A percentile compares a stretch with the other conserved stretches of the same genome.
Conservation (phyloP, 2,888 invertebrate genomes). For the Drosophila putrida region DNA sequence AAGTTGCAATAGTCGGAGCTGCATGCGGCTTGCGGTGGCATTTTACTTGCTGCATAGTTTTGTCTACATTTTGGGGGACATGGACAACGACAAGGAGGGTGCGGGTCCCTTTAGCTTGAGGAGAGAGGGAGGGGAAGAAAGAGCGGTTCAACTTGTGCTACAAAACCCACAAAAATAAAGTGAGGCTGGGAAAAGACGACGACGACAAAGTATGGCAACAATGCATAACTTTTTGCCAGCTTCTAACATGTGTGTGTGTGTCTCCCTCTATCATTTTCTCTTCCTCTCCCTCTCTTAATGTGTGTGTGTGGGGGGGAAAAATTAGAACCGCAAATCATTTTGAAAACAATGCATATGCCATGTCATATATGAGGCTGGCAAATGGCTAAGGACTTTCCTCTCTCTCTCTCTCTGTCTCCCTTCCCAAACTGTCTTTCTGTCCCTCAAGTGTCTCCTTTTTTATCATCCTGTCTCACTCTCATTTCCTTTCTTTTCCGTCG, state of each 20-base stretch:
- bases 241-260: slow-evolving; percentile 15
- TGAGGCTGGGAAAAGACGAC: slow-evolving; percentile 34
- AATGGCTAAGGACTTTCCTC: slow-evolving; percentile 22
- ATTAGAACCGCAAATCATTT: slow-evolving; percentile 78
- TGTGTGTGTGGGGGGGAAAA: slow-evolving; percentile 50
- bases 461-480: not conserved
- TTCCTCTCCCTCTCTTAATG: not conserved
- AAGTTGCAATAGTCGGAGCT: slow-evolving; percentile 58
- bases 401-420: not conserved
- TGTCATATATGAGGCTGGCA: slow-evolving; percentile 65
- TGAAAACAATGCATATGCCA: slow-evolving; percentile 79
- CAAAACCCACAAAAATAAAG: slow-evolving; percentile 70
- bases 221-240: slow-evolving; percentile 61
- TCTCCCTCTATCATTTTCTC: slow-evolving; percentile 7
- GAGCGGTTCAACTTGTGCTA: slow-evolving; percentile 31
- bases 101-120: not conserved
- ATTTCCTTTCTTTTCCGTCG: not conserved
- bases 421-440: not conserved
- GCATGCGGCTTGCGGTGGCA: slow-evolving; percentile 75
- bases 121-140: not conserved
- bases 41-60: slow-evolving; percentile 74
- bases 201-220: slow-evolving; percentile 63
- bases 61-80: slow-evolving; percentile 16
- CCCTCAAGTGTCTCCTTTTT: not conserved
- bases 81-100: slow-evolving; percentile 16